Evolutionary conservation across 2,888 invertebrate genomes (phyloP).

Genomic region (Imbricaverruca yamaguchii): DNA sequence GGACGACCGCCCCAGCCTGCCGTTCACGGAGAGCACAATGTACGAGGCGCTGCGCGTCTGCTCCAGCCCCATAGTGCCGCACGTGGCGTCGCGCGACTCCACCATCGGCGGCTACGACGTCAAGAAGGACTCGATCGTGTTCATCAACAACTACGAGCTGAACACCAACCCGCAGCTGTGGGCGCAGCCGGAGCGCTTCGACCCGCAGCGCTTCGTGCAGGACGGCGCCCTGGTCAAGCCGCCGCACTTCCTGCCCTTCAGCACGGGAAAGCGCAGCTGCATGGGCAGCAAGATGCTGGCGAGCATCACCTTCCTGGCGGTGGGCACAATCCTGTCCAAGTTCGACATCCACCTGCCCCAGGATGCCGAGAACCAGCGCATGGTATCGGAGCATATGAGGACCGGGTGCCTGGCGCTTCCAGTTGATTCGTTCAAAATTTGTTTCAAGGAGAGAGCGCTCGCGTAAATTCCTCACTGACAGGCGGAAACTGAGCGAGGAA

Average conservation of each 20-base stretch:
- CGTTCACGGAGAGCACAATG: conserved; percentile 73
- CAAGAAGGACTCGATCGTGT: conserved; percentile 67
- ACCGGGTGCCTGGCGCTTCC: conserved; percentile 30
- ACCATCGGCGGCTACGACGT: conserved; percentile 62
- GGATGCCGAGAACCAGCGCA: background rate
- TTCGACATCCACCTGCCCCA: conserved; percentile 30
- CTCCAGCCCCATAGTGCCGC: conserved; percentile 83
- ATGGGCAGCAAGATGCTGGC: conserved; percentile 68
- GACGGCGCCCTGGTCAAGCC: conserved; percentile 52
- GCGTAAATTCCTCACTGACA: background rate
- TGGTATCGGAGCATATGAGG: conserved; percentile 26
- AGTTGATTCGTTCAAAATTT: conserved; percentile 27
- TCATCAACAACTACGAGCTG: conserved; percentile 74
- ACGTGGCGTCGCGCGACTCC: conserved; percentile 71
- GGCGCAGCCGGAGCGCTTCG: conserved; percentile 61
- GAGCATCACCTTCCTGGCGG: conserved; percentile 30
- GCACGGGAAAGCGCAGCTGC: conserved; percentile 76
- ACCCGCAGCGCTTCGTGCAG: conserved; percentile 65
- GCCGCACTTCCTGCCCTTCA: conserved; percentile 73
- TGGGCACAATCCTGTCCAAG: conserved; percentile 30
- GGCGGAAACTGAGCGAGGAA: background rate
- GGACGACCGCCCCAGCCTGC: conserved; percentile 58
- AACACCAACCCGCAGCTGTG: conserved; percentile 67
- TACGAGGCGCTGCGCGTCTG: conserved; percentile 69
- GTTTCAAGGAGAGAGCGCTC: background rate